A percentile compares a stretch with the other conserved stretches of the same genome.
Conservation (phyloP, 2,113 vertebrate genomes). For the Heterocephalus glaber region DNA sequence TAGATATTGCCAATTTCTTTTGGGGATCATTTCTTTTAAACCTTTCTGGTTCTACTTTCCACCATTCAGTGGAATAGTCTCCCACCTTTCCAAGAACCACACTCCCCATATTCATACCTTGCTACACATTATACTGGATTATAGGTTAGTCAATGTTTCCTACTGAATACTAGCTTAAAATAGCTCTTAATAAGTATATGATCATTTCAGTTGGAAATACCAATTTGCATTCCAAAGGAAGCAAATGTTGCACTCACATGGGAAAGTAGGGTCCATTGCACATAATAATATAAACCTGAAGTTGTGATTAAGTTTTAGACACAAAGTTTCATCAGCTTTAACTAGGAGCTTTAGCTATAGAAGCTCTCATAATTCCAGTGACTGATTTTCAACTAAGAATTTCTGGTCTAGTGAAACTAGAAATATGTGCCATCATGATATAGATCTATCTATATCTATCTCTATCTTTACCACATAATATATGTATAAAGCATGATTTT, state of each 20-base stretch:
- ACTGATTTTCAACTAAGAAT: not conserved
- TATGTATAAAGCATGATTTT: not conserved
- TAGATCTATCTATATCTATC: not conserved
- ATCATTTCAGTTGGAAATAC: slow-evolving; percentile 52
- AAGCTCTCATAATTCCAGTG: not conserved
- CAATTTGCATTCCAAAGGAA: slow-evolving; percentile 47
- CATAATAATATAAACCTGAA: not conserved
- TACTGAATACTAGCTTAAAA: not conserved
- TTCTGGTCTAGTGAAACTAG: not conserved
- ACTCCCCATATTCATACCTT: too few relatives aligned
- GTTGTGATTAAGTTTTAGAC: slow-evolving; percentile 27
- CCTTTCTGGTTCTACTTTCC: slow-evolving; percentile 28
- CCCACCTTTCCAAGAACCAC: not conserved
- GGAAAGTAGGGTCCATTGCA: slow-evolving; percentile 32
- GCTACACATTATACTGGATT: not conserved
- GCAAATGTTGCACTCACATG: slow-evolving; percentile 2
- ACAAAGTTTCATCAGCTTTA: not conserved
- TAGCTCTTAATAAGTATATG: slow-evolving; percentile 14
- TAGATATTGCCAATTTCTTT: slow-evolving; percentile 35
- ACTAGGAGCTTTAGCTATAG: not conserved
- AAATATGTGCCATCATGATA: not conserved
- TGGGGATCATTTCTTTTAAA: slow-evolving; percentile 55
- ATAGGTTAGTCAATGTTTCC: not conserved
- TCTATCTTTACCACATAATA: not conserved
- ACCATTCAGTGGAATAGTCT: slow-evolving; percentile 9